Conservation (phyloP, 2,888 invertebrate species). For the Aspidiotus rigidus region DNA sequence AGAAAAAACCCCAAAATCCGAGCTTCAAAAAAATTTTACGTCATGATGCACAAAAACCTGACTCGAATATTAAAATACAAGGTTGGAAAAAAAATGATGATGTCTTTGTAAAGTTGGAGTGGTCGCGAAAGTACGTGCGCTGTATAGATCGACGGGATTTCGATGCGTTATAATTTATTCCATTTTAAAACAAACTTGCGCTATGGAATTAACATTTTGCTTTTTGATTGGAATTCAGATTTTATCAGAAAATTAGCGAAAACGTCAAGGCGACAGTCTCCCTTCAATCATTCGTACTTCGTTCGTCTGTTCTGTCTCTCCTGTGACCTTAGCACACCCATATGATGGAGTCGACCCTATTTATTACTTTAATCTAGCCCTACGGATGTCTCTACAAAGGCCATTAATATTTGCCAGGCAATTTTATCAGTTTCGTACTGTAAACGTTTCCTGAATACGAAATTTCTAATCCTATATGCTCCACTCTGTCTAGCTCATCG, state of each 20-base stretch:
- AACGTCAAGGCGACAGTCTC: conserved; percentile 27
- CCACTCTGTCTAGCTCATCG: neutral
- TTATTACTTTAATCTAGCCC: conserved; percentile 32
- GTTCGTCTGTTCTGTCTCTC: neutral
- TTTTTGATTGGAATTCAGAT: conserved; percentile 32
- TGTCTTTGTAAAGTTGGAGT: too few species aligned
- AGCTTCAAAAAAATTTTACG: too few species aligned
- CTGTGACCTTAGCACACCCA: conserved; percentile 14
- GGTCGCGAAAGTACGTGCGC: too few species aligned
- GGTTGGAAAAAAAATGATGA: too few species aligned
- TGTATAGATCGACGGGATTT: too few species aligned
- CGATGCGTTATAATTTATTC: conserved; percentile 20
- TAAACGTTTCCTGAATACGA: conserved; percentile 33
- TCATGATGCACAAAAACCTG: too few species aligned
- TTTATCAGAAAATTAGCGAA: conserved; percentile 32
- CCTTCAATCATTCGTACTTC: conserved; percentile 25
- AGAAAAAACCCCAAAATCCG: too few species aligned
- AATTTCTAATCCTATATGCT: conserved; percentile 7
- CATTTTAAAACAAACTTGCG: conserved; percentile 19
- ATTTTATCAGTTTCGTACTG: conserved; percentile 33
- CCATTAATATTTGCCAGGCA: conserved; percentile 34
- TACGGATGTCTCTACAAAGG: conserved; percentile 27
- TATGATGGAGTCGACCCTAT: conserved; percentile 25
- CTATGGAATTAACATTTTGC: conserved; percentile 13
- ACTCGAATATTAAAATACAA: too few species aligned